A percentile compares a stretch with the other conserved stretches of the same genome.
Conservation (phyloP, 2,888 invertebrate species). For the Microctonus aethiopoides region DNA sequence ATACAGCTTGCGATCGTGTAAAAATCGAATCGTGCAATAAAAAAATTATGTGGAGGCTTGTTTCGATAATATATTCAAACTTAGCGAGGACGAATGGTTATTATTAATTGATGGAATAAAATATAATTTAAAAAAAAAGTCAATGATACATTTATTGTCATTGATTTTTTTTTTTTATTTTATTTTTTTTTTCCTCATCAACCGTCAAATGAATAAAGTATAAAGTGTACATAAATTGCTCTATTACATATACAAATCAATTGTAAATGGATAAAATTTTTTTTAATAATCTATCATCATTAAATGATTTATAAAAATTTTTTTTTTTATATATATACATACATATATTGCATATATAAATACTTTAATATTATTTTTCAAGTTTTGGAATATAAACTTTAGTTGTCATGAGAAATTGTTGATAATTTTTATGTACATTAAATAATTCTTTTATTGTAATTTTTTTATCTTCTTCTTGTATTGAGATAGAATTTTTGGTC, state of each 20-base stretch:
- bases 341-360: background rate
- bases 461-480: too few species aligned
- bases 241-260: background rate
- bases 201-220: background rate
- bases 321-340: background rate
- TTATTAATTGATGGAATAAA: background rate
- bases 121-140: background rate
- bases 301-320: background rate
- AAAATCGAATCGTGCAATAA: conserved; percentile 16
- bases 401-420: background rate
- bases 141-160: background rate
- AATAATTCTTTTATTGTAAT: background rate
- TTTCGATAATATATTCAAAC: background rate
- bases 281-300: background rate
- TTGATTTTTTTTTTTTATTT: too few species aligned
- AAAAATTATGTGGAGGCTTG: background rate
- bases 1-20: background rate
- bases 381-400: background rate
- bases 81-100: background rate
- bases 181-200: background rate
- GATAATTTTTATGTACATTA: background rate
- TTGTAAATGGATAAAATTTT: background rate
- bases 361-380: background rate
- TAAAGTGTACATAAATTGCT: background rate
- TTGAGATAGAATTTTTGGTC: too few species aligned